Base-by-base conservation (phyloP, 2,888 invertebrate genomes). In the Mimachlamys varia region DNA sequence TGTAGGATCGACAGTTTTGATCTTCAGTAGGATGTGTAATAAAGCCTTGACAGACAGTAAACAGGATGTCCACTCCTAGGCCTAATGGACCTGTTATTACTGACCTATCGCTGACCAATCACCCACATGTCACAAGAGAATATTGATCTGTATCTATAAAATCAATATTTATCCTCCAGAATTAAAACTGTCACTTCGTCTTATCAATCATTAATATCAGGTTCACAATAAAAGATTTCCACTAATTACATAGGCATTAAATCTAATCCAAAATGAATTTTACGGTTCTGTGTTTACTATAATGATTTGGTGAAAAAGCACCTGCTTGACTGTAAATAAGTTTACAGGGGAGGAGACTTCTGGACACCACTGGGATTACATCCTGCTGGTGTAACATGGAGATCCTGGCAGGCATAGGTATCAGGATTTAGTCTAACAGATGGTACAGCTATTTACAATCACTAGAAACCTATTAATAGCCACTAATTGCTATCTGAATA, bases 251-350 rank as follows among this genome's bases (percentile, higher is more conserved):
- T 12, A 76, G 76, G 12, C 33, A 2, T 58, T 27, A 33, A 10
- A 76, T 22, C 33, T 76, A 76, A 76, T 76, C 76, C 33, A 13
- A 4, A 33, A 33, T 76, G 76, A 76, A 76, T 76, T 76, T 33
- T 33, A 12, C 27, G 27, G 76, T 33, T 27, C 33, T 33, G 2
- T 12, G 33, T 76, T 76, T 76, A 76, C 33, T 76, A 13, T 7
- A 27, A 33, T 76, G 76, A 76, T 76, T 33, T 33, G 10, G 27
- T 27, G 27, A 33, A 27, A 76, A 44, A 33, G 33, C 27, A 76
- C 76, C 76, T 76, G 76, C 76, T 76, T 33, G 76, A 76, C 76
- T 76, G 76, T 76, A 27, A 19, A 76, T 33, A 76, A 76, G 33
- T 76, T 33, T 10, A 76, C 22, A 4, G 22, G 33, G 33, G 33